These are phyloP conservation scores for Turritopsis dohrnii DNA, from an alignment of 30 jellyfish, hydroid and myxozoan species.

Conservation along the genomic window DNA sequence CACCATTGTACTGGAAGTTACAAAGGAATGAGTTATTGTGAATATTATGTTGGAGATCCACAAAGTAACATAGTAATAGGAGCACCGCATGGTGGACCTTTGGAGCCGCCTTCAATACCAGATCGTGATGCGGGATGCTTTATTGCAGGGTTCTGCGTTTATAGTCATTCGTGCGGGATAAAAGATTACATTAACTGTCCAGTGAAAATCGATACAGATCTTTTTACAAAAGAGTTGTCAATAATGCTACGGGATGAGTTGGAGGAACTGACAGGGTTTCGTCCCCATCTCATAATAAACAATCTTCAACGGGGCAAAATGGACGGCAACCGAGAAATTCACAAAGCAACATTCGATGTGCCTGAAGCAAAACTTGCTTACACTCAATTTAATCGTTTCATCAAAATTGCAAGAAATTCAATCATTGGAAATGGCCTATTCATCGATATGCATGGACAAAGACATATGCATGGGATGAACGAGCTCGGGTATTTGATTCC, in stretches of 20 bases:
- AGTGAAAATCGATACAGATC: not conserved
- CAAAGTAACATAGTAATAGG: not conserved
- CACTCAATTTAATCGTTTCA: not conserved
- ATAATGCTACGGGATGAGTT: not conserved
- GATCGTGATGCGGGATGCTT: conserved; percentile 17
- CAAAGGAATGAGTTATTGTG: not conserved
- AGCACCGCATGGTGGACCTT: conserved; percentile 16
- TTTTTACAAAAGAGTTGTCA: not conserved
- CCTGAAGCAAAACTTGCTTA: conserved; percentile 15
- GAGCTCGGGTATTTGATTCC: conserved; percentile 8
- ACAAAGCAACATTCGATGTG: conserved; percentile 1
- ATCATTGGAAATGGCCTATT: not conserved
- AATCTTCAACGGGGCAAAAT: conserved; percentile 1
- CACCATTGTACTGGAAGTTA: not conserved
- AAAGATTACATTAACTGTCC: not conserved
- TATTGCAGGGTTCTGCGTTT: not conserved
- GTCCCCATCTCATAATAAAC: conserved; percentile 19
- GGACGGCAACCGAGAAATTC: conserved; percentile 26
- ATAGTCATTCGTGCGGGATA: not conserved
- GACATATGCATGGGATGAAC: not conserved
- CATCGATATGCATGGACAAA: conserved; percentile 20
- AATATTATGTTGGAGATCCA: conserved; percentile 10
- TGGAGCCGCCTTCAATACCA: not conserved
- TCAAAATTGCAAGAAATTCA: not conserved
- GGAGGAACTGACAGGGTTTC: not conserved